These are phyloP conservation scores for Nerophis ophidion DNA, from an alignment of 2,113 vertebrate species.

Conservation along the genomic window DNA sequence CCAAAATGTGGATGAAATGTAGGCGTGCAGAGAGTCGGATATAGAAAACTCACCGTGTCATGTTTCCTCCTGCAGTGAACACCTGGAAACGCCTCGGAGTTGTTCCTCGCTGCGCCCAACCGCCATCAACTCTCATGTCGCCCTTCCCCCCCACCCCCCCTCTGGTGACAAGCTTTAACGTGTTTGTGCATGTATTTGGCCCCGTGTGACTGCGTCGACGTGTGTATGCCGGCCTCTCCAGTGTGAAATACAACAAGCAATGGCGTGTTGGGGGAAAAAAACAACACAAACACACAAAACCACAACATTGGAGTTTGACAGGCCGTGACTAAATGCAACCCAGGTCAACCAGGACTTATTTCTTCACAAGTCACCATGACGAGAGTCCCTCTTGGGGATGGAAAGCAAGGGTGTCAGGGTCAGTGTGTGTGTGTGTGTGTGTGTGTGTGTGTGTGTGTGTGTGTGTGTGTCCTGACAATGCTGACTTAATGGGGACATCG, in stretches of 20 bases:
- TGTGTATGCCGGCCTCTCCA: background rate
- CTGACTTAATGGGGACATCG: too few relatives aligned
- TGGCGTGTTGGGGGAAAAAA: background rate
- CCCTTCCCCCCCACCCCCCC: constrained; percentile 19
- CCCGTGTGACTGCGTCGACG: constrained; percentile 14
- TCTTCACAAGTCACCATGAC: constrained; percentile 1
- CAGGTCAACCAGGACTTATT: background rate
- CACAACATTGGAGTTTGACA: background rate
- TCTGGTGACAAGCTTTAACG: constrained; percentile 26
- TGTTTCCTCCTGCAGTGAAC: constrained; percentile 20
- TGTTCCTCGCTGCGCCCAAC: constrained; percentile 41
- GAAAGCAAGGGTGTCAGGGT: background rate
- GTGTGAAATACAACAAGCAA: background rate
- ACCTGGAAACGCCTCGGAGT: constrained; percentile 35
- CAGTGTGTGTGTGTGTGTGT: background rate
- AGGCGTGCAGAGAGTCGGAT: background rate
- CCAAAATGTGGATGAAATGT: background rate
- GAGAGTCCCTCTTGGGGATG: background rate
- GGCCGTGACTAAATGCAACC: background rate
- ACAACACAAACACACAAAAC: background rate
- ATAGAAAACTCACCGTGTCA: constrained; percentile 19
- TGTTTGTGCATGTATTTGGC: background rate
- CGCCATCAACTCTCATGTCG: constrained; percentile 44
- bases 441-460: constrained; percentile 6
- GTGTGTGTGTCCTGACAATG: background rate